Evolutionary conservation across 2,888 invertebrate genomes (phyloP).

Genomic region (Phorcus lineatus): DNA sequence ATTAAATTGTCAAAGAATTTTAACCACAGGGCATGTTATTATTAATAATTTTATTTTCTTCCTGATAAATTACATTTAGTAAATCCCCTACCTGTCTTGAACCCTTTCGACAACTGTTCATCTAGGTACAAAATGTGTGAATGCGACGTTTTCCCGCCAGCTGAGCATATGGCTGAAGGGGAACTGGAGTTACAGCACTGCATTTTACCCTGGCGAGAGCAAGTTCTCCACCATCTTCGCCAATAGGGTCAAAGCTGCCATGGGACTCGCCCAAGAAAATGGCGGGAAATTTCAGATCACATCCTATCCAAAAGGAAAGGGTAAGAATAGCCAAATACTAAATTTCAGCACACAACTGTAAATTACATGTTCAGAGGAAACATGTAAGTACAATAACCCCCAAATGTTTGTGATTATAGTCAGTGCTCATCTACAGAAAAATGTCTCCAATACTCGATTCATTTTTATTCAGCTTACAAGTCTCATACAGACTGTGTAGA

Average conservation of each 20-base stretch:
- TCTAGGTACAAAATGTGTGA: conserved; percentile 68
- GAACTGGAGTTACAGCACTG: conserved; percentile 73
- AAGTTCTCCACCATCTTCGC: conserved; percentile 59
- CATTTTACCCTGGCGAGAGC: conserved; percentile 72
- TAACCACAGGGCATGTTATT: no score
- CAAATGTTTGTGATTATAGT: no score
- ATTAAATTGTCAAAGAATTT: no score
- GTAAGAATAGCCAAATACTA: conserved; percentile 39
- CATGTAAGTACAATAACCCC: no score
- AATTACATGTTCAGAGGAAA: no score
- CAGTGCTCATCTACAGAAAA: no score
- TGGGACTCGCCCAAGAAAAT: conserved; percentile 60
- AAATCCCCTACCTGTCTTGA: no score
- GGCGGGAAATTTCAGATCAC: conserved; percentile 74
- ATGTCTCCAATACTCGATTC: no score
- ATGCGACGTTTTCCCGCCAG: conserved; percentile 65
- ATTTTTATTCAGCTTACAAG: conserved; percentile 62
- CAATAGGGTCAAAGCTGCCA: conserved; percentile 64
- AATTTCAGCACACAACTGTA: no score
- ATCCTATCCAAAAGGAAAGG: conserved; percentile 68
- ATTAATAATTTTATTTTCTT: no score
- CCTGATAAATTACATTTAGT: no score
- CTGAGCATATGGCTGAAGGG: conserved; percentile 59
- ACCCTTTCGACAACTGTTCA: no score
- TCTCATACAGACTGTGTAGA: conserved; percentile 70